Conservation (phyloP, 2,888 invertebrate species). For the Agrotis clavis region DNA sequence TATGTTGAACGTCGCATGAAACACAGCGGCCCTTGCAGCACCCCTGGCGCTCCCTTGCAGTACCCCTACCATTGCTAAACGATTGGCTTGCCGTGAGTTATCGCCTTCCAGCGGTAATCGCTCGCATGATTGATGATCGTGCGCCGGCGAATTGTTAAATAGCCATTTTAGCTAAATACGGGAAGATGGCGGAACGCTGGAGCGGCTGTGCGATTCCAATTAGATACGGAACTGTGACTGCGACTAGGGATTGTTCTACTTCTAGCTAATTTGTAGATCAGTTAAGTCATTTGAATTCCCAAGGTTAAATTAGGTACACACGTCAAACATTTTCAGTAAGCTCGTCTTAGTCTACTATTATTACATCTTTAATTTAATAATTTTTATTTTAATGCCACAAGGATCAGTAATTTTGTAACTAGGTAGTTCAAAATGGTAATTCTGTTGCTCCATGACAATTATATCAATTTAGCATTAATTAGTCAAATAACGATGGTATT, state of each 20-base stretch:
- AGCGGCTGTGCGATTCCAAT: slow-evolving; percentile 59
- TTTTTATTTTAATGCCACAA: too few relatives aligned
- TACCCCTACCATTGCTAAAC: slow-evolving; percentile 62
- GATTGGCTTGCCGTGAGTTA: slow-evolving; percentile 69
- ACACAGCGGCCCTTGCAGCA: slow-evolving; percentile 60
- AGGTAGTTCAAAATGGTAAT: too few relatives aligned
- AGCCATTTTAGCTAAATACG: slow-evolving; percentile 72
- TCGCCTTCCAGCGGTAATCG: slow-evolving; percentile 63
- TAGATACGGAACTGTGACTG: slow-evolving; percentile 44
- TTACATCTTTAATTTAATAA: too few relatives aligned
- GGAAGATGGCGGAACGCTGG: slow-evolving; percentile 60
- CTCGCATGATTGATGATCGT: slow-evolving; percentile 64
- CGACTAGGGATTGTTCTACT: slow-evolving; percentile 26
- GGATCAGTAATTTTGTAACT: too few relatives aligned
- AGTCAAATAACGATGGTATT: too few relatives aligned
- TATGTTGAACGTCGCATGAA: slow-evolving; percentile 60
- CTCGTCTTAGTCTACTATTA: too few relatives aligned
- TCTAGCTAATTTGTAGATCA: neutral
- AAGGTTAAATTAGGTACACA: neutral
- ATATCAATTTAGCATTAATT: too few relatives aligned
- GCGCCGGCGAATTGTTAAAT: slow-evolving; percentile 69
- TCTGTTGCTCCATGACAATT: too few relatives aligned
- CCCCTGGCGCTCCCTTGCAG: slow-evolving; percentile 32
- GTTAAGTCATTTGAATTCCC: neutral
- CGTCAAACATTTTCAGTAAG: too few relatives aligned